Conservation (phyloP, 64 coral and sea anemone species). For the Montipora capricornis region DNA sequence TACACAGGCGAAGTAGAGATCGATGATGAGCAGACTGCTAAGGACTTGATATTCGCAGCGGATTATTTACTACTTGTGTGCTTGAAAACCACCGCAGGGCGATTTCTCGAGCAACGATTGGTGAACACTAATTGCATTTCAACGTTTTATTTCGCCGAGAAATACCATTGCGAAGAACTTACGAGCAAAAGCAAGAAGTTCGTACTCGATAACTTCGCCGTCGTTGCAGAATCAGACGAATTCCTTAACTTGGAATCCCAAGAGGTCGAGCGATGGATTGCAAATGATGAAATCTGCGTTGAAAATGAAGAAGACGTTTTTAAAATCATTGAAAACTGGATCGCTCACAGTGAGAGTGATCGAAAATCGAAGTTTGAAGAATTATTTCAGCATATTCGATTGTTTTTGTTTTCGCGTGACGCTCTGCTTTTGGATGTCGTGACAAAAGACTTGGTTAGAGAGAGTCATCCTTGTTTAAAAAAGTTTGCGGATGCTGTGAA, state of each 20-base stretch:
- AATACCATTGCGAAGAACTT: background rate
- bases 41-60: constrained; percentile 6
- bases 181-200: background rate
- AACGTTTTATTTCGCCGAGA: constrained; percentile 8
- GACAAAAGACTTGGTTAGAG: background rate
- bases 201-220: background rate
- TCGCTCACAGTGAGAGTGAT: background rate
- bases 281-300: constrained; percentile 9
- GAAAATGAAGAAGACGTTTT: background rate
- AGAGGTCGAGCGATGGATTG: background rate
- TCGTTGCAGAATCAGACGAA: background rate
- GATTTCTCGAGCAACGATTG: background rate
- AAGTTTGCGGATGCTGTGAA: background rate
- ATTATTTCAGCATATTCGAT: constrained; percentile 6
- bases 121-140: background rate
- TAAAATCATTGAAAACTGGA: constrained; percentile 13
- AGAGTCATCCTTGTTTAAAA: background rate
- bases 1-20: constrained; percentile 3
- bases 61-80: constrained; percentile 11
- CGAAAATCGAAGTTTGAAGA: constrained; percentile 4
- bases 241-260: background rate
- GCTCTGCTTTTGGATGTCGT: background rate
- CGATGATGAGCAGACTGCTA: background rate
- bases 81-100: background rate
- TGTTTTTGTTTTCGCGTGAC: background rate